Percentiles rank a stretch among this genome's conserved stretches.
These are phyloP conservation scores for Drosophila suzukii DNA, from an alignment of 1,140 invertebrate genomes.

Conservation along the genomic window DNA sequence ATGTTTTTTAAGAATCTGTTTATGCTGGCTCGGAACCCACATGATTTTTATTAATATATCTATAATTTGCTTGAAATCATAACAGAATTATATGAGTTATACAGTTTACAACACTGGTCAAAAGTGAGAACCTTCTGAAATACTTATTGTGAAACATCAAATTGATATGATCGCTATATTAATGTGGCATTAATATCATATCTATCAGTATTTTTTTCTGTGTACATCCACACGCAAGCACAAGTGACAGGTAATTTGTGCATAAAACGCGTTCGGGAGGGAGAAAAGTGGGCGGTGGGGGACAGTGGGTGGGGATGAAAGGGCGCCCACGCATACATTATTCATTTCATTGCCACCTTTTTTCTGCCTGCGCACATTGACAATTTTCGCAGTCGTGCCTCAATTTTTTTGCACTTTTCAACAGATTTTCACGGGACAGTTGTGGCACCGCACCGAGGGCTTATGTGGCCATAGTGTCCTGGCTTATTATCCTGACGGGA, in stretches of 20 bases:
- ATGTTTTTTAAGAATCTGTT: too few species aligned
- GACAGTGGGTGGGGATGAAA: background rate
- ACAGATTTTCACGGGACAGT: constrained; percentile 48
- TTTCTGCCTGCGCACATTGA: constrained; percentile 47
- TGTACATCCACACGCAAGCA: constrained; percentile 61
- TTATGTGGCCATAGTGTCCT: constrained; percentile 9
- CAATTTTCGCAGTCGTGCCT: constrained; percentile 56
- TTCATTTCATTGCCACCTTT: constrained; percentile 66
- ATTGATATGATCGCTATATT: too few species aligned
- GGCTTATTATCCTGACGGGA: constrained; percentile 25
- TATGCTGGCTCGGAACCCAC: too few species aligned
- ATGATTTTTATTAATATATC: too few species aligned
- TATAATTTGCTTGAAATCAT: too few species aligned
- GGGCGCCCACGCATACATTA: constrained; percentile 60
- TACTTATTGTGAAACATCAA: too few species aligned
- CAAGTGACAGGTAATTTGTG: constrained; percentile 81
- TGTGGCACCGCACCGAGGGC: constrained; percentile 21
- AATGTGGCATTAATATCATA: too few species aligned
- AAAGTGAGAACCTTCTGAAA: too few species aligned
- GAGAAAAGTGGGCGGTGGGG: background rate
- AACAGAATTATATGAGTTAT: too few species aligned
- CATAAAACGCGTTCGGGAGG: constrained; percentile 57
- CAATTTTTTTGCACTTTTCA: constrained; percentile 56
- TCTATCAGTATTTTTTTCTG: background rate
- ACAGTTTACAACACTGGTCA: too few species aligned